A percentile compares a stretch with the other conserved stretches of the same genome.
phyloP scores from a whole-genome alignment of 1,140 invertebrate genomes.

The Calycopis cecrops region DNA sequence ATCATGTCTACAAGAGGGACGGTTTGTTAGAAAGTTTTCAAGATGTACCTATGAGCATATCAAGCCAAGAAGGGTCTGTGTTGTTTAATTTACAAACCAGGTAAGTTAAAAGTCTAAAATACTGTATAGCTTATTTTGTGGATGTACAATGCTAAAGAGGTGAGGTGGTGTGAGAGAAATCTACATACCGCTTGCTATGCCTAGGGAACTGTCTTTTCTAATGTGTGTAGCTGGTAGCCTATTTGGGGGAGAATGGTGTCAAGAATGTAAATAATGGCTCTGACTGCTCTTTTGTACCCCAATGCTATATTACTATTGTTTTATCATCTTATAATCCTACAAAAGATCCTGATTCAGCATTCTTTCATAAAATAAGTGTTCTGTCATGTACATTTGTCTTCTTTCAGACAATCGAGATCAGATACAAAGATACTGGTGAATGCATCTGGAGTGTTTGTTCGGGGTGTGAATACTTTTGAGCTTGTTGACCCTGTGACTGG shows the following conservation, averaged over 20 bases:
- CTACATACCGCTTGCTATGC: no score
- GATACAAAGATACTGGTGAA: conserved; percentile 75
- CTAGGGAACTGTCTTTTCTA: no score
- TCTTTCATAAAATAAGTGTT: no score
- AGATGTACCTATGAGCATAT: conserved; percentile 82
- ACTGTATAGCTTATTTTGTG: not conserved
- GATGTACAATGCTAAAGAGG: no score
- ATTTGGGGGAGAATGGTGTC: no score
- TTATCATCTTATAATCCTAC: no score
- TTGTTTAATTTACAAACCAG: conserved; percentile 75
- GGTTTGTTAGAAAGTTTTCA: conserved; percentile 84
- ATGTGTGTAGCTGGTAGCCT: no score
- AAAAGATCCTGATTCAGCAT: no score
- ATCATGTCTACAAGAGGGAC: conserved; percentile 78
- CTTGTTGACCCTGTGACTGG: conserved; percentile 80
- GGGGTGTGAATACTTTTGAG: conserved; percentile 80
- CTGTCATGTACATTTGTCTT: not conserved
- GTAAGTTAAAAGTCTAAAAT: conserved; percentile 35
- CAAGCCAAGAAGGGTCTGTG: conserved; percentile 78
- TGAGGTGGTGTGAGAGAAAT: no score
- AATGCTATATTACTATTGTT: no score
- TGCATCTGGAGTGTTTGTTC: conserved; percentile 80
- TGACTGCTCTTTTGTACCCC: no score
- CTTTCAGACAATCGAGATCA: conserved; percentile 44
- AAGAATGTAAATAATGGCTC: no score